Percentiles rank a stretch among this genome's conserved stretches.
Conservation (phyloP, 2,797 vertebrate genomes). For the Paratrypauchen microcephalus region DNA sequence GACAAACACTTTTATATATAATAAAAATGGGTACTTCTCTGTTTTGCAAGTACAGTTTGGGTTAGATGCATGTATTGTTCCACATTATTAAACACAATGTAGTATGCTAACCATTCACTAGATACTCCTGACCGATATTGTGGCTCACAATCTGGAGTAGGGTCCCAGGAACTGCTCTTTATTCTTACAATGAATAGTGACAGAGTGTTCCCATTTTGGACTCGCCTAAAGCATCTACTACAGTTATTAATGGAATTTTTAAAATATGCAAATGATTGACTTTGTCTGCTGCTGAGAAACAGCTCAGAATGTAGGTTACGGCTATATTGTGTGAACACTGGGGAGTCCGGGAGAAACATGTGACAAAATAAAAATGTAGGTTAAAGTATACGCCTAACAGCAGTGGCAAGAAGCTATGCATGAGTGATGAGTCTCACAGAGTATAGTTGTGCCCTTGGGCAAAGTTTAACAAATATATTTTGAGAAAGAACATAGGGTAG, state of each 20-base stretch:
- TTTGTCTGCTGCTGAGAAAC: background rate
- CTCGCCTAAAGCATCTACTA: background rate
- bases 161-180: background rate
- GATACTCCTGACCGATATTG: background rate
- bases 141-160: background rate
- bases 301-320: background rate
- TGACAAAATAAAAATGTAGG: background rate
- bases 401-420: too few relatives aligned
- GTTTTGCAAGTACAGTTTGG: too few relatives aligned
- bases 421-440: too few relatives aligned
- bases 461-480: too few relatives aligned
- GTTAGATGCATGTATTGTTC: too few relatives aligned
- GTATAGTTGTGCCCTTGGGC: too few relatives aligned
- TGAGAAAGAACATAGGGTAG: too few relatives aligned
- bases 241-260: background rate
- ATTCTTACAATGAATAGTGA: background rate
- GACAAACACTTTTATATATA: too few relatives aligned
- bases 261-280: background rate
- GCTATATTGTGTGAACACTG: background rate
- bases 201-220: background rate
- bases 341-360: background rate
- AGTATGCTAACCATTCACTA: background rate
- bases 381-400: background rate
- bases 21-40: too few relatives aligned
- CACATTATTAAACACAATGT: too few relatives aligned